Conservation (phyloP, 1,140 invertebrate species). For the Cotesia vestalis region DNA sequence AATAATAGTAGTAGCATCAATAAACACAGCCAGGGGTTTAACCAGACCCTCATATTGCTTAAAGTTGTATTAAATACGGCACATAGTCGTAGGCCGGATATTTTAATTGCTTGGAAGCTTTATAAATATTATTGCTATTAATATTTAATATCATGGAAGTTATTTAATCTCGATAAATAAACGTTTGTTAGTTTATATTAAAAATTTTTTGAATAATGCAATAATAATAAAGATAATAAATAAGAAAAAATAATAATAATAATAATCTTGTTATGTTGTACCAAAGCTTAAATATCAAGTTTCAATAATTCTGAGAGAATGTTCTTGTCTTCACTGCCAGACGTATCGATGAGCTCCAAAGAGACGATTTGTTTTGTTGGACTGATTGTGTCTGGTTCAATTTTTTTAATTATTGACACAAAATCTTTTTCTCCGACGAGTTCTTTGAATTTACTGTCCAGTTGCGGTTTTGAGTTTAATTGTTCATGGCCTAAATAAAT, state of each 20-base stretch:
- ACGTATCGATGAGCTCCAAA: slow-evolving; percentile 68
- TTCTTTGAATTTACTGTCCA: slow-evolving; percentile 68
- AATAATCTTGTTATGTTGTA: neutral
- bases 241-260: slow-evolving; percentile 1
- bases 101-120: too few relatives aligned
- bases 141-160: too few relatives aligned
- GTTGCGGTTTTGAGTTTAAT: slow-evolving; percentile 69
- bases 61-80: too few relatives aligned
- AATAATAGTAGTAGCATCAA: too few relatives aligned
- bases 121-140: too few relatives aligned
- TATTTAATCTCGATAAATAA: too few relatives aligned
- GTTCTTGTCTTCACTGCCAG: slow-evolving; percentile 65
- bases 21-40: too few relatives aligned
- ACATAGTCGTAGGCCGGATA: too few relatives aligned
- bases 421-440: slow-evolving; percentile 69
- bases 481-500: slow-evolving; percentile 66
- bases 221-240: slow-evolving; percentile 15
- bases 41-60: too few relatives aligned
- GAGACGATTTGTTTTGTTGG: slow-evolving; percentile 64
- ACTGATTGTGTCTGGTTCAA: slow-evolving; percentile 62
- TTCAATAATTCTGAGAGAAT: slow-evolving; percentile 63
- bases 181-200: too few relatives aligned
- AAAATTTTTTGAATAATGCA: too few relatives aligned
- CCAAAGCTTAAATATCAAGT: neutral
- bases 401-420: slow-evolving; percentile 66